Percentiles rank a stretch among this genome's conserved stretches.
These are phyloP conservation scores for Mycalesis mineus DNA, from an alignment of 2,888 invertebrate species.

Conservation along the genomic window DNA sequence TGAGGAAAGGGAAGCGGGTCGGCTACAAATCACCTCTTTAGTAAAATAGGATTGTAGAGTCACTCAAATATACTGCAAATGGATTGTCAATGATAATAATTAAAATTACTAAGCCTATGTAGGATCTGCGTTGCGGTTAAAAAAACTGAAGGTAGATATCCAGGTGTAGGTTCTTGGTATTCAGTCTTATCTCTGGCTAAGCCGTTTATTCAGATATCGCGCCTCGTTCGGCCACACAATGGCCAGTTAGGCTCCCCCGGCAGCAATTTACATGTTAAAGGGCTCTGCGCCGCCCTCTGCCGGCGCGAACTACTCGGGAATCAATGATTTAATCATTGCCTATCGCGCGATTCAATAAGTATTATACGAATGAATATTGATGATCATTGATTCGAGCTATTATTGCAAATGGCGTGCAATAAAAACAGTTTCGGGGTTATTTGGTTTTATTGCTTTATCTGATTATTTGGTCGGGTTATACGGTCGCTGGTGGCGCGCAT, in stretches of 20 bases:
- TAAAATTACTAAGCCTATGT: too few relatives aligned
- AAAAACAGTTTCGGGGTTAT: conserved; percentile 19
- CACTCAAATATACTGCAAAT: too few relatives aligned
- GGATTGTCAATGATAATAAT: too few relatives aligned
- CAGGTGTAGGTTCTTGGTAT: neutral
- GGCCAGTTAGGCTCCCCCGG: conserved; percentile 47
- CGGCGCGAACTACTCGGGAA: conserved; percentile 32
- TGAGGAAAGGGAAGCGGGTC: too few relatives aligned
- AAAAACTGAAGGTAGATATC: too few relatives aligned
- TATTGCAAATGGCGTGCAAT: conserved; percentile 13
- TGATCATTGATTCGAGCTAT: conserved; percentile 24
- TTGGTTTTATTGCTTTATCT: conserved; percentile 17
- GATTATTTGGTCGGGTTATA: conserved; percentile 12
- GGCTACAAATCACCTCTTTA: too few relatives aligned
- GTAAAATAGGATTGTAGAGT: too few relatives aligned
- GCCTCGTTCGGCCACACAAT: conserved; percentile 44
- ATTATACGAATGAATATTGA: conserved; percentile 29
- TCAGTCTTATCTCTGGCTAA: conserved; percentile 3
- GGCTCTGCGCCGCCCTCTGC: conserved; percentile 44
- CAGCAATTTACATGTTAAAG: conserved; percentile 55
- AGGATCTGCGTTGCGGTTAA: too few relatives aligned
- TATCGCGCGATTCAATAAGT: conserved; percentile 29
- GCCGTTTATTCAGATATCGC: conserved; percentile 41
- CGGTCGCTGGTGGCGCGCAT: neutral
- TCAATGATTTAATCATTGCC: conserved; percentile 47